Evolutionary conservation across 1,140 invertebrate species (phyloP).

Genomic region (Acromyrmex echinatior): DNA sequence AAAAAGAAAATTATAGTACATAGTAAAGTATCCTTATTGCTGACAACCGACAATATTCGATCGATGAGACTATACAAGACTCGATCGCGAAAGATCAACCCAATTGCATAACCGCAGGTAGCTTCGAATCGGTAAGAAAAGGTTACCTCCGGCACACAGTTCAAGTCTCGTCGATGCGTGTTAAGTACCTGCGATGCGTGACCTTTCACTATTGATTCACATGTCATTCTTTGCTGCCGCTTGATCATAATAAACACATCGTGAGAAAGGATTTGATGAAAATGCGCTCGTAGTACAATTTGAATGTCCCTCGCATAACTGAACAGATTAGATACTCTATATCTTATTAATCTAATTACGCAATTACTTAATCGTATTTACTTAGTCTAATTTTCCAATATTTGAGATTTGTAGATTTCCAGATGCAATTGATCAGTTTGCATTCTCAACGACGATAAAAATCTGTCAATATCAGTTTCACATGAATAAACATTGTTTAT

Average conservation of each 20-base stretch:
- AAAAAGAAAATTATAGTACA: not conserved
- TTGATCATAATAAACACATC: constrained; percentile 54
- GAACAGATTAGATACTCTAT: not conserved
- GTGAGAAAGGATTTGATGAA: constrained; percentile 55
- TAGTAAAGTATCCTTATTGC: not conserved
- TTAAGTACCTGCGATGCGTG: constrained; percentile 47
- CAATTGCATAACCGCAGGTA: constrained; percentile 61
- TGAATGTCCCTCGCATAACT: not conserved
- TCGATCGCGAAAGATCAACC: constrained; percentile 57
- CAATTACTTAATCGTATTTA: constrained; percentile 1
- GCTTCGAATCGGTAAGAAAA: constrained; percentile 62
- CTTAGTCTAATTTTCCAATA: constrained; percentile 65
- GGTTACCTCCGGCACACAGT: constrained; percentile 68
- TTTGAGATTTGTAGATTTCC: constrained; percentile 78
- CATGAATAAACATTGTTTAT: not conserved
- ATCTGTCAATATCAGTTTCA: constrained; percentile 73
- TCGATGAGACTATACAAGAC: constrained; percentile 21
- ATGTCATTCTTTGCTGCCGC: constrained; percentile 50
- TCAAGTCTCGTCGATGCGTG: constrained; percentile 48
- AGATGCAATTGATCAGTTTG: constrained; percentile 80
- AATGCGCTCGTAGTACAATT: not conserved
- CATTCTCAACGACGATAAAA: constrained; percentile 75
- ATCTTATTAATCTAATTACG: not conserved
- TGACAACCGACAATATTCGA: constrained; percentile 8
- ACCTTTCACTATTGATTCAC: constrained; percentile 64